Percentiles rank a stretch among this genome's conserved stretches.
Conservation (phyloP, 2,888 invertebrate genomes). For the Melieria picta region DNA sequence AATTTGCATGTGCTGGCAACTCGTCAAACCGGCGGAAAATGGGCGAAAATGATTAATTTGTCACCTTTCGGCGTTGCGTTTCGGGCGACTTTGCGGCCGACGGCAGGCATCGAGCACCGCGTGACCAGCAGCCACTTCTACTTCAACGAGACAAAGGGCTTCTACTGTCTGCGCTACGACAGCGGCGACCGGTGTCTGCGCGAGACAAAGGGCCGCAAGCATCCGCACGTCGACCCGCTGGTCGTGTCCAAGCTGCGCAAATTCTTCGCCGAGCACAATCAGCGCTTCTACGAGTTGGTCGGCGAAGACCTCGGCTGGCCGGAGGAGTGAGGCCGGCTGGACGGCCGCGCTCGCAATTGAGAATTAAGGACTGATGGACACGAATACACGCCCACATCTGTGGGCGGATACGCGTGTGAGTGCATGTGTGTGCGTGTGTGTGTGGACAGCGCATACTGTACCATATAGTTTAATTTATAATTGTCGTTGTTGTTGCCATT, state of each 20-base stretch:
- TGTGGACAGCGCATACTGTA: not conserved
- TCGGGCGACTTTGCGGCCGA: no score
- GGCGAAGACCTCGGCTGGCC: constrained; percentile 95
- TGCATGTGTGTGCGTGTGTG: not conserved
- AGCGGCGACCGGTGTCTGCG: constrained; percentile 85
- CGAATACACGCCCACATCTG: not conserved
- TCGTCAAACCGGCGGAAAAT: no score
- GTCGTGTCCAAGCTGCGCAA: constrained; percentile 82
- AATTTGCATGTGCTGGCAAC: no score
- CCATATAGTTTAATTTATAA: no score
- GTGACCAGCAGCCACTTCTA: constrained; percentile 90
- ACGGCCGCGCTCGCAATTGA: constrained; percentile 32
- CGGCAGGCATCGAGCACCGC: constrained; percentile 66
- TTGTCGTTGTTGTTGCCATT: no score
- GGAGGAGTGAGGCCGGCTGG: constrained; percentile 69
- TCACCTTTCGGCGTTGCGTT: no score
- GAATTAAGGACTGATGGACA: constrained; percentile 49
- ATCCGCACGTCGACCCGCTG: constrained; percentile 84
- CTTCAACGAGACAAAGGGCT: constrained; percentile 96
- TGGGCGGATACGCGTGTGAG: not conserved
- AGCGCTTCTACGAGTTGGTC: constrained; percentile 91
- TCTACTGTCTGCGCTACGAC: constrained; percentile 90
- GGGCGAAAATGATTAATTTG: no score
- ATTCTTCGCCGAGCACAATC: constrained; percentile 92
- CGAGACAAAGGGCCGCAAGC: constrained; percentile 83